Evolutionary conservation across 2,113 vertebrate species (phyloP), one percentile per base, ranked within the genome.

Genomic region (Ophthalmolycus amberensis): DNA sequence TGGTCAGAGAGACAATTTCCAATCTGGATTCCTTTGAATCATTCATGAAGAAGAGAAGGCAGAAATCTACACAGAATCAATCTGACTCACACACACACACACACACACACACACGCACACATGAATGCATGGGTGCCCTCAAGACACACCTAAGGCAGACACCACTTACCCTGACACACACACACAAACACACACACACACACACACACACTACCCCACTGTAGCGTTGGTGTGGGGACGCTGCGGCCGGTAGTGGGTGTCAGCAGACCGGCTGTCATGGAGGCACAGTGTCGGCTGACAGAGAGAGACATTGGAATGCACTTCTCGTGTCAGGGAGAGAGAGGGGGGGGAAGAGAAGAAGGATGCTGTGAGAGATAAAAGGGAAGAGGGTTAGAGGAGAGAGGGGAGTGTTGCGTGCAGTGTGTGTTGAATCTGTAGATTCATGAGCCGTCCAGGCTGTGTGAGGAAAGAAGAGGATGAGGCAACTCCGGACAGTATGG

Each of bases 21-120:
- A 81, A 59, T 78, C 71, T 73, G 42, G 42, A 83, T 52, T 25
- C 58, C 1, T 66, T 68, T 91, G 86, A 92, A 91, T 90, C 76
- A 89, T 92, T 90, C 76, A 92, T 92, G 88, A 85, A 64, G 87
- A 86, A 69, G 77, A 85, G 72, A 86, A 59, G 69, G 72, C n/a
- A 58, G 64, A 77, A 82, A 86, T 88, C 80, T 85, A 70, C 86
- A 87, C 82, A 78, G 15, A 84, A 68, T 71, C 84, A 82, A 79
- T 74, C 60, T 73, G 65, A 72, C 74, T 25, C 69, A 70, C 56
- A 62, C 27, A 8, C 44, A 59, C 76, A 68, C 59, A 52, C 50
- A 59, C 32, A 46, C 71, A 70, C 46, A 52, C 34, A 62, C 34
- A 74, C 38, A 66, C 34, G 64, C 22, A 69, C 20, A 59, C 44